phyloP scores from a whole-genome alignment of 1,140 invertebrate genomes.

The Scaptodrosophila lebanonensis region DNA sequence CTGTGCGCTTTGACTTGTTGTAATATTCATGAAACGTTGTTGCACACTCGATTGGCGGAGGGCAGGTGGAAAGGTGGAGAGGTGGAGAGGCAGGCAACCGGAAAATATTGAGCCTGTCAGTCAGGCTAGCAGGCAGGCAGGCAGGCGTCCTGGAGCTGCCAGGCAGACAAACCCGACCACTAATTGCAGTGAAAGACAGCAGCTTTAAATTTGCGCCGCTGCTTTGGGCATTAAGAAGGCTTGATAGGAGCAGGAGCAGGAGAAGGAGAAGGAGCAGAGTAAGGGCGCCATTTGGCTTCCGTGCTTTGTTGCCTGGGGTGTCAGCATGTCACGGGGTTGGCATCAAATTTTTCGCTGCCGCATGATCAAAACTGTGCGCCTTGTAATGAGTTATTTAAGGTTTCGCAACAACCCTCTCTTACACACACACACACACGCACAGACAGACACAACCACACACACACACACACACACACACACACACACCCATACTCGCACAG shows the following conservation, averaged over 20 bases:
- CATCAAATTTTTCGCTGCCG: conserved; percentile 16
- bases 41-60: conserved; percentile 25
- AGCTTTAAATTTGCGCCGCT: conserved; percentile 56
- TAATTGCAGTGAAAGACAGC: conserved; percentile 72
- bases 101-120: not conserved
- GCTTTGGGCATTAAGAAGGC: conserved; percentile 11
- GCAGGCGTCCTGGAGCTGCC: not conserved
- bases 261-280: not conserved
- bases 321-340: conserved; percentile 35
- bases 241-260: conserved; percentile 2
- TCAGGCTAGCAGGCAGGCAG: too few relatives aligned
- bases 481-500: not conserved
- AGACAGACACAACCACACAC: conserved; percentile 3
- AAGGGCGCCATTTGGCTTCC: not conserved
- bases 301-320: conserved; percentile 14
- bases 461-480: not conserved
- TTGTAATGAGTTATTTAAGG: conserved; percentile 77
- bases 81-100: not conserved
- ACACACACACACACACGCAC: conserved; percentile 4
- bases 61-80: not conserved
- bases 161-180: conserved; percentile 54
- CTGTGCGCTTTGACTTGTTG: conserved; percentile 7
- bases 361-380: conserved; percentile 69
- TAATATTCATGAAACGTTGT: conserved; percentile 53
- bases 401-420: conserved; percentile 46